phyloP scores from a whole-genome alignment of 2,888 invertebrate genomes.

The Mechanitis messenoides region DNA sequence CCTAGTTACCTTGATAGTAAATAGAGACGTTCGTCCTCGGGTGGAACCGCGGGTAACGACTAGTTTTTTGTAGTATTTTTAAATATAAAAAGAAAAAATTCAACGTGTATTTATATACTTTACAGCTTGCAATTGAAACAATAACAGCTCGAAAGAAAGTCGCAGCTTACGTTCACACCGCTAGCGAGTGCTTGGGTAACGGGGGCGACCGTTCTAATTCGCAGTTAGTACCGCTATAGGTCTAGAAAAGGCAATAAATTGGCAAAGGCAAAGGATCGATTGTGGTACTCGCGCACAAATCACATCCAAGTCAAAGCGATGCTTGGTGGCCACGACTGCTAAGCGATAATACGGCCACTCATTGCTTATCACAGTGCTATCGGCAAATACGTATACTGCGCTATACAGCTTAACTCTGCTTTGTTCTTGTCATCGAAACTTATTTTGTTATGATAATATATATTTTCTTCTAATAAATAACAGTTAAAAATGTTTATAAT shows the following conservation, averaged over 20 bases:
- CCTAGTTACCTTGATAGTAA: no score
- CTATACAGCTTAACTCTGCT: not conserved
- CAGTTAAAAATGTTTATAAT: no score
- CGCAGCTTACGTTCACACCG: conserved; percentile 17
- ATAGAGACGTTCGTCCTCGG: no score
- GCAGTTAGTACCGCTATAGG: conserved; percentile 44
- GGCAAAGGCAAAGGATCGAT: conserved; percentile 52
- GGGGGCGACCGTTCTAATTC: conserved; percentile 57
- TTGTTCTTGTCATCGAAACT: not conserved
- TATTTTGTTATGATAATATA: not conserved
- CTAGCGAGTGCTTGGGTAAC: conserved; percentile 33
- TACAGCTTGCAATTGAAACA: no score
- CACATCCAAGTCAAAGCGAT: conserved; percentile 65
- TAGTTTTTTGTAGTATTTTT: no score
- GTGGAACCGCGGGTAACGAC: no score
- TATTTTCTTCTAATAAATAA: not conserved
- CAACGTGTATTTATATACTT: no score
- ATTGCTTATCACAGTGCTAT: conserved; percentile 46
- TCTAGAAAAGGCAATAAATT: conserved; percentile 65
- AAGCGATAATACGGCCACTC: conserved; percentile 63
- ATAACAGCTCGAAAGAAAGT: not conserved
- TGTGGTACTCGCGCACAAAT: conserved; percentile 65
- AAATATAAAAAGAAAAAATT: no score
- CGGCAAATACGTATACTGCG: conserved; percentile 14
- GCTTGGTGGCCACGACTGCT: conserved; percentile 54